phyloP scores from a whole-genome alignment of 2,113 vertebrate genomes.

The Neogale vison region DNA sequence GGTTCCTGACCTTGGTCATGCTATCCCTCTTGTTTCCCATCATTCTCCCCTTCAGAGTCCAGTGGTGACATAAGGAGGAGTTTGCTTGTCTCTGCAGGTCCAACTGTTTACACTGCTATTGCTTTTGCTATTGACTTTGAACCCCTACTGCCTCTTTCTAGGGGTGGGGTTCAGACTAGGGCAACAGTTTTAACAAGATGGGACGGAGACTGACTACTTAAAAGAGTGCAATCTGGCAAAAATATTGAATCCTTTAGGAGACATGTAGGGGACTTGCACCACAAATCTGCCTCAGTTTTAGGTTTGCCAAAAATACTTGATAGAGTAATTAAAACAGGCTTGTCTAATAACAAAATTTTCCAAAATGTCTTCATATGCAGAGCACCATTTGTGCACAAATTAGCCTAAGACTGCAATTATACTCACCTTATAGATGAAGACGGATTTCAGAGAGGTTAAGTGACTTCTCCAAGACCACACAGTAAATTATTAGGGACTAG shows the following conservation, averaged over 20 bases:
- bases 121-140: conserved; percentile 48
- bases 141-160: background rate
- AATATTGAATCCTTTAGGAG: background rate
- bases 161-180: background rate
- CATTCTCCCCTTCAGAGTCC: conserved; percentile 48
- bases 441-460: conserved; percentile 10
- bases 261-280: background rate
- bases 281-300: background rate
- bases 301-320: background rate
- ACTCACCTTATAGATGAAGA: background rate
- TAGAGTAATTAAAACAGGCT: background rate
- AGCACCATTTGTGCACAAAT: background rate
- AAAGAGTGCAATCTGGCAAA: background rate
- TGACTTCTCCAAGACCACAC: background rate
- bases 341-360: background rate
- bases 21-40: conserved; percentile 71
- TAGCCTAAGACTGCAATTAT: background rate
- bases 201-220: background rate
- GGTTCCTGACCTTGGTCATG: conserved; percentile 23
- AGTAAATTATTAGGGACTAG: background rate
- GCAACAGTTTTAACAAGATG: background rate
- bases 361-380: background rate
- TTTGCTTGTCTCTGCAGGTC: conserved; percentile 69
- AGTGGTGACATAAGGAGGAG: conserved; percentile 67
- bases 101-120: conserved; percentile 68